These are phyloP conservation scores for Larimichthys crocea DNA, from an alignment of 2,113 vertebrate species.

Conservation along the genomic window DNA sequence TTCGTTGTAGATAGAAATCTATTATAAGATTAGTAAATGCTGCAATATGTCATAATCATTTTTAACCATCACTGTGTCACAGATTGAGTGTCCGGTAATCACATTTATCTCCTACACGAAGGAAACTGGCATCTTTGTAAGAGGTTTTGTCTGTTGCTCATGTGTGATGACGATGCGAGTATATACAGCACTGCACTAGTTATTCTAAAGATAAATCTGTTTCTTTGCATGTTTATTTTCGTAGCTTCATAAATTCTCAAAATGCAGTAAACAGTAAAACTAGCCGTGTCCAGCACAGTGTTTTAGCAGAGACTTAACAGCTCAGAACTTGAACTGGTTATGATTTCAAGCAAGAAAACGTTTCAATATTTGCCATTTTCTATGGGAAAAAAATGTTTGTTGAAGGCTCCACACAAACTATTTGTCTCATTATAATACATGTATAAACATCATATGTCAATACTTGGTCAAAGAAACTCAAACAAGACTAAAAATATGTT, in stretches of 20 bases:
- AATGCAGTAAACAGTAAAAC: conserved; percentile 2
- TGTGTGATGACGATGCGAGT: conserved; percentile 14
- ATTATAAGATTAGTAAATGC: conserved; percentile 14
- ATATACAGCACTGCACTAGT: conserved; percentile 31
- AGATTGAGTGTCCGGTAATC: conserved; percentile 12
- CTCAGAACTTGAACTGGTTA: neutral
- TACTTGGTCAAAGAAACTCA: conserved; percentile 3
- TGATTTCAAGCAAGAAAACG: neutral
- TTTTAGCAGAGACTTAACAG: neutral
- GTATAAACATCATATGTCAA: neutral
- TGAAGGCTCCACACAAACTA: neutral
- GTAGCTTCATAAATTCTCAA: conserved; percentile 24
- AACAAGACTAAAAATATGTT: neutral
- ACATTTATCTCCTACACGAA: conserved; percentile 18
- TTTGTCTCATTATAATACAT: neutral
- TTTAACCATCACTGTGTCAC: conserved; percentile 9
- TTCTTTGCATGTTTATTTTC: conserved; percentile 51
- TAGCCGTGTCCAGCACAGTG: neutral
- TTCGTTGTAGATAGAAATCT: conserved; percentile 2
- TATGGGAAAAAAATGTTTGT: neutral
- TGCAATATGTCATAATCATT: conserved; percentile 9
- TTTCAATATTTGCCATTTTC: neutral
- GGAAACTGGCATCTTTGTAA: neutral
- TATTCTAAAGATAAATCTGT: conserved; percentile 11
- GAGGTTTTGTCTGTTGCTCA: conserved; percentile 16